Conservation (phyloP, 2,797 vertebrate species). For the Takifugu ocellatus region DNA sequence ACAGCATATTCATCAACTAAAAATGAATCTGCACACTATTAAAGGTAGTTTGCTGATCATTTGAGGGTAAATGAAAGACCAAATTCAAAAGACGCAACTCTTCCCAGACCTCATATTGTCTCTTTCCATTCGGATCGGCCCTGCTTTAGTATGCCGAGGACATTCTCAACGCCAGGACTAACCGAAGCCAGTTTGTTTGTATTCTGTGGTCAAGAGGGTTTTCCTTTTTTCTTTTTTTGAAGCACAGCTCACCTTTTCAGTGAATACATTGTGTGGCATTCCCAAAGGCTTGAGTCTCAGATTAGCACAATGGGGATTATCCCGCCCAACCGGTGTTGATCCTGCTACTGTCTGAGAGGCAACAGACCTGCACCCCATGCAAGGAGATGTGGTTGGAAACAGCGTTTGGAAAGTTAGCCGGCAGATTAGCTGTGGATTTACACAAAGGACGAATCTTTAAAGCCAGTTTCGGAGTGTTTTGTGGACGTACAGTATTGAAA, state of each 20-base stretch:
- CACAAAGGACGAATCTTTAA: slow-evolving; percentile 22
- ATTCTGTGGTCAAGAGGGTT: slow-evolving; percentile 27
- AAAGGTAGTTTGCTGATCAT: slow-evolving; percentile 35
- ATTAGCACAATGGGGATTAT: slow-evolving; percentile 73
- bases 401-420: slow-evolving; percentile 24
- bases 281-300: slow-evolving; percentile 62
- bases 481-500: slow-evolving; percentile 4
- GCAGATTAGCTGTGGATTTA: slow-evolving; percentile 26
- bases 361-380: slow-evolving; percentile 25
- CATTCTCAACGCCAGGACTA: slow-evolving; percentile 42
- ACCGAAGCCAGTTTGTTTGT: slow-evolving; percentile 46
- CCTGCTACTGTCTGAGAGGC: slow-evolving; percentile 41
- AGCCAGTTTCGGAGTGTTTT: neutral
- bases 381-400: slow-evolving; percentile 27
- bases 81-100: slow-evolving; percentile 48
- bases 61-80: slow-evolving; percentile 46
- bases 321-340: slow-evolving; percentile 56
- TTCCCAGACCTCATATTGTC: slow-evolving; percentile 42
- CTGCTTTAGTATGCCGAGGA: slow-evolving; percentile 36
- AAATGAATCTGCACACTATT: slow-evolving; percentile 27
- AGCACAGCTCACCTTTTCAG: slow-evolving; percentile 48
- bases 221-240: slow-evolving; percentile 36
- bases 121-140: slow-evolving; percentile 53
- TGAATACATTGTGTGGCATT: slow-evolving; percentile 45
- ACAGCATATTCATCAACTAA: slow-evolving; percentile 16